Percentiles rank a stretch among this genome's conserved stretches.
These are phyloP conservation scores for Strix uralensis DNA, from an alignment of 2,113 vertebrate species.

Conservation along the genomic window DNA sequence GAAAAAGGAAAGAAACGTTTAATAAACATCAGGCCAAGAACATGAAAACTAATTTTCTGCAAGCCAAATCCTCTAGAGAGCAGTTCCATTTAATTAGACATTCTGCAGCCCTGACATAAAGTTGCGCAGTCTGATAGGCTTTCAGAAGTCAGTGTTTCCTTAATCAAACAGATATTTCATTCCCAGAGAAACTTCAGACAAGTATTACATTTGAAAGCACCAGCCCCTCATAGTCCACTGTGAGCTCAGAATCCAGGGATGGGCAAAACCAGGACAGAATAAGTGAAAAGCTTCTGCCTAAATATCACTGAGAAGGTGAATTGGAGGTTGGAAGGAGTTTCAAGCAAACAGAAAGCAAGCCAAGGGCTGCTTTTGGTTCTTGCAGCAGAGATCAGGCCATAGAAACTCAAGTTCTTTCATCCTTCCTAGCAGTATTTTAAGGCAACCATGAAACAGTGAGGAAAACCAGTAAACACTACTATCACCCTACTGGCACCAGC, in stretches of 20 bases:
- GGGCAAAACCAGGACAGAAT: neutral
- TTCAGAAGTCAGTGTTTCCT: neutral
- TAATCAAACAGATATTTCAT: conserved; percentile 30
- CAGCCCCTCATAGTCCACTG: neutral
- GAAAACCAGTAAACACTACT: neutral
- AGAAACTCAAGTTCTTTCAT: neutral
- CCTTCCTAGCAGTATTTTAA: neutral
- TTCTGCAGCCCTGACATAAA: neutral
- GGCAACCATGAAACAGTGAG: neutral
- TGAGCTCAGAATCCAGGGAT: neutral
- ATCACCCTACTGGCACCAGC: neutral
- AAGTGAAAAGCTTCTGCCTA: neutral
- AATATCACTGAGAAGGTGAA: neutral
- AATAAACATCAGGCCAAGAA: conserved; percentile 28
- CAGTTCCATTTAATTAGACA: neutral
- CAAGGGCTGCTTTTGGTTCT: neutral
- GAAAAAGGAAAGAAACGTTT: neutral
- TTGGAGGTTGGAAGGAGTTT: neutral
- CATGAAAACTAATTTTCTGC: conserved; percentile 28
- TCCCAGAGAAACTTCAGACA: neutral
- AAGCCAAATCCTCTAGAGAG: conserved; percentile 27
- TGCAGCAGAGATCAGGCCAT: neutral
- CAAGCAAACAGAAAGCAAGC: neutral
- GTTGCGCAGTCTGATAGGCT: neutral
- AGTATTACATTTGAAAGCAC: neutral